Evolutionary conservation across 2,888 invertebrate genomes (phyloP).

Genomic region (Torymus texanus): DNA sequence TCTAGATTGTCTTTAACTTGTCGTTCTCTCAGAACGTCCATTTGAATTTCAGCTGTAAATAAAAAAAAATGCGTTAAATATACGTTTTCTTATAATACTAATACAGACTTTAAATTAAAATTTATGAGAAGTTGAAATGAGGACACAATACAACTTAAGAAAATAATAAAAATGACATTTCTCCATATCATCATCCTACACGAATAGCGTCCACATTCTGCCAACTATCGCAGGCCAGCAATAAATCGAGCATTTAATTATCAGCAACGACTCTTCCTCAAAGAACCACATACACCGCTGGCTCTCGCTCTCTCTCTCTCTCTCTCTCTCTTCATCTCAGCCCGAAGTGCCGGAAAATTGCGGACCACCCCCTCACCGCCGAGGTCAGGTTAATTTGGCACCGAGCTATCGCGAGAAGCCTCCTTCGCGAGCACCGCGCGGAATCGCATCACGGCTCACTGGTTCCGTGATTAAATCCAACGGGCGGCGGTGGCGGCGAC

Average conservation of each 20-base stretch:
- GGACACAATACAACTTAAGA: no score
- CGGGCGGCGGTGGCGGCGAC: conserved; percentile 58
- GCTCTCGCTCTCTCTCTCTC: no score
- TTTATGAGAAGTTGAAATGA: no score
- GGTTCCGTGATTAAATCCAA: conserved; percentile 74
- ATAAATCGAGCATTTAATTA: conserved; percentile 30
- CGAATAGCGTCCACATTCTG: no score
- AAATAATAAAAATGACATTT: no score
- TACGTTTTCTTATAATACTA: no score
- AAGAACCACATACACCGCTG: no score
- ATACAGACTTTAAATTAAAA: no score
- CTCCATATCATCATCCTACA: no score
- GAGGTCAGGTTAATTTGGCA: conserved; percentile 69
- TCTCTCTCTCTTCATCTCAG: no score
- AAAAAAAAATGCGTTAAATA: conserved; percentile 50
- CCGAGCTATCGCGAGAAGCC: conserved; percentile 59
- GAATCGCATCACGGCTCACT: conserved; percentile 69
- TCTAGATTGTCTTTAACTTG: conserved; percentile 96
- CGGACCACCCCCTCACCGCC: neutral
- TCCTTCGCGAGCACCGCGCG: neutral
- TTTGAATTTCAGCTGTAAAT: conserved; percentile 92
- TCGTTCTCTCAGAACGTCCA: conserved; percentile 94
- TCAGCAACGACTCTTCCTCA: no score
- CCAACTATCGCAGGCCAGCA: neutral
- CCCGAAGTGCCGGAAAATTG: no score